A percentile compares a stretch with the other conserved stretches of the same genome.
Evolutionary conservation across 1,140 invertebrate species (phyloP).

Genomic region (Eumeta japonica): DNA sequence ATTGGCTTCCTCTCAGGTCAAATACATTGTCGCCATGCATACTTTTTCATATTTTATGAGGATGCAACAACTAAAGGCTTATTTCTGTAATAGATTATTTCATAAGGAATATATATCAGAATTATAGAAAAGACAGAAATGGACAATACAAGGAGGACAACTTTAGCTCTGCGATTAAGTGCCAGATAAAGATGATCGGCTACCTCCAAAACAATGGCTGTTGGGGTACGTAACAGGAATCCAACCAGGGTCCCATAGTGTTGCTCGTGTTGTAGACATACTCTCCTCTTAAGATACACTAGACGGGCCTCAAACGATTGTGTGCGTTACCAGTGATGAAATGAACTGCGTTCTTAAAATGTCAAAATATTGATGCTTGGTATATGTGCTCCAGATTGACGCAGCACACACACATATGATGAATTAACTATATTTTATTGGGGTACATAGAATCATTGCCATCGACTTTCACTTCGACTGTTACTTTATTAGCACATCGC

Average conservation of each 20-base stretch:
- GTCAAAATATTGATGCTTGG: no score
- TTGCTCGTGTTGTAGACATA: constrained; percentile 13
- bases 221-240: constrained; percentile 20
- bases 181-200: constrained; percentile 24
- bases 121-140: constrained; percentile 4
- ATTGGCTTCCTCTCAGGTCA: neutral
- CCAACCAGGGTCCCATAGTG: constrained; percentile 20
- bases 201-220: constrained; percentile 22
- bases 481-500: no score
- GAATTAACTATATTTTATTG: no score
- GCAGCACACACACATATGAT: no score
- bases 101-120: constrained; percentile 6
- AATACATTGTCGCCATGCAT: neutral
- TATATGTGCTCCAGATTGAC: no score
- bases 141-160: neutral
- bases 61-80: neutral
- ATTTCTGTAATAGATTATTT: constrained; percentile 5
- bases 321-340: constrained; percentile 1
- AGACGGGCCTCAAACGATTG: constrained; percentile 2
- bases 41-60: neutral
- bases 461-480: no score
- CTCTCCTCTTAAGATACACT: neutral
- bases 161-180: constrained; percentile 20
- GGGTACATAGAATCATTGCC: no score
- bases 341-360: no score